phyloP scores from a whole-genome alignment of 2,113 vertebrate species.

The Anarrhichthys ocellatus region DNA sequence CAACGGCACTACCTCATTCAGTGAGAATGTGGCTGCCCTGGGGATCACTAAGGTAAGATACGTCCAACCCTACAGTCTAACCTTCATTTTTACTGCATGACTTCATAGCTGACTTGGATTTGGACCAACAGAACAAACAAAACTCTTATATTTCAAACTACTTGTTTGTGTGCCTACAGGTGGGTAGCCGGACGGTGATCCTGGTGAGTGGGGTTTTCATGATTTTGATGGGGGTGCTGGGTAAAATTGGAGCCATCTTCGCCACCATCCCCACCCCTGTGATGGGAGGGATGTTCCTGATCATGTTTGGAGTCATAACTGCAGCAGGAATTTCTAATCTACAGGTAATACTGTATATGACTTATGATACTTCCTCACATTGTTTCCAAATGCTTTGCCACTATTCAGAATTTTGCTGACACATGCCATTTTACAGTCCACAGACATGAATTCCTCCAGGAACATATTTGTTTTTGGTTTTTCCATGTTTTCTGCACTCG shows the following conservation, averaged over 20 bases:
- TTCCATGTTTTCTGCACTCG: constrained; percentile 90
- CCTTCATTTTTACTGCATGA: neutral
- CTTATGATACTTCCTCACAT: neutral
- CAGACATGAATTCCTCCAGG: constrained; percentile 95
- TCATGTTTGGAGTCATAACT: constrained; percentile 93
- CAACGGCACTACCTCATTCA: constrained; percentile 93
- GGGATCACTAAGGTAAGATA: constrained; percentile 92
- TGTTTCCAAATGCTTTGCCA: neutral
- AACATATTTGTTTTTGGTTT: constrained; percentile 97
- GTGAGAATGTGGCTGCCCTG: constrained; percentile 92
- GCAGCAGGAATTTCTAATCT: constrained; percentile 92
- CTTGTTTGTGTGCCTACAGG: constrained; percentile 78
- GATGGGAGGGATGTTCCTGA: constrained; percentile 92
- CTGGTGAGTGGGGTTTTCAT: constrained; percentile 86
- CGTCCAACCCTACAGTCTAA: neutral
- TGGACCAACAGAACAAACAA: neutral
- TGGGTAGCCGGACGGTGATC: constrained; percentile 93
- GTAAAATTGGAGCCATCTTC: constrained; percentile 91
- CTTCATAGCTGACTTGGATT: neutral
- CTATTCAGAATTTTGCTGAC: neutral
- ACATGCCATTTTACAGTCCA: constrained; percentile 81
- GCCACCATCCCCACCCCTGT: constrained; percentile 92
- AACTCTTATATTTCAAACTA: neutral
- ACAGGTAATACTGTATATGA: constrained; percentile 83
- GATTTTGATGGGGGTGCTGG: constrained; percentile 89